Evolutionary conservation across 2,113 vertebrate species (phyloP).

Genomic region (Gnathonemus echidnorhynchus): DNA sequence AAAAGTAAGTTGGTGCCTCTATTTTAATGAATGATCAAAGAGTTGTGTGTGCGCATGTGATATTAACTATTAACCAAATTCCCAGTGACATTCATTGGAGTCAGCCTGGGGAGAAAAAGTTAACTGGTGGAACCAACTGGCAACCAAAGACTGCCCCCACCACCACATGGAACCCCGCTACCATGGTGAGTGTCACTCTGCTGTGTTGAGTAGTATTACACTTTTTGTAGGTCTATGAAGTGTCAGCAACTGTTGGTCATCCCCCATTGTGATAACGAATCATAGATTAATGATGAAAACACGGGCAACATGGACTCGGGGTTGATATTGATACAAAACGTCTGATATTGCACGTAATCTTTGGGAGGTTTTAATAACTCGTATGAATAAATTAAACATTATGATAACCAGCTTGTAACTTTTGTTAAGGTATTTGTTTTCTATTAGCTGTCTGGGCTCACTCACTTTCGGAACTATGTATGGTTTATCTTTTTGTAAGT

Average conservation of each 20-base stretch:
- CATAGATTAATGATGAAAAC: background rate
- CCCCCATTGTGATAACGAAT: background rate
- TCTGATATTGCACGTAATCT: background rate
- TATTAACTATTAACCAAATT: background rate
- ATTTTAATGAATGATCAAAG: background rate
- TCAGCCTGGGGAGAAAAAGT: constrained; percentile 89
- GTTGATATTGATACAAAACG: background rate
- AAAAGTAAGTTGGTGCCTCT: constrained; percentile 71
- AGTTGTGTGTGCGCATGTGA: background rate
- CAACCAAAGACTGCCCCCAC: constrained; percentile 88
- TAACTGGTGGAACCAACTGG: constrained; percentile 92
- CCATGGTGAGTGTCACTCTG: constrained; percentile 68
- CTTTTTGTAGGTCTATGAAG: background rate
- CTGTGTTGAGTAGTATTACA: background rate
- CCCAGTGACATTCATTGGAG: constrained; percentile 89
- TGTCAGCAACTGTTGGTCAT: background rate
- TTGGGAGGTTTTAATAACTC: background rate
- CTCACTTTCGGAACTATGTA: background rate
- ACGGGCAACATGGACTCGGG: background rate
- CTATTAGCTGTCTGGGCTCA: constrained; percentile 2
- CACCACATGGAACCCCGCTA: constrained; percentile 86
- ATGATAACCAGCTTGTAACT: background rate
- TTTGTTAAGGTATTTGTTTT: background rate
- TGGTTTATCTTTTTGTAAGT: constrained; percentile 27
- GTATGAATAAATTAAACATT: background rate